Conservation (phyloP, 1,140 invertebrate genomes). For the Drosophila bocki region DNA sequence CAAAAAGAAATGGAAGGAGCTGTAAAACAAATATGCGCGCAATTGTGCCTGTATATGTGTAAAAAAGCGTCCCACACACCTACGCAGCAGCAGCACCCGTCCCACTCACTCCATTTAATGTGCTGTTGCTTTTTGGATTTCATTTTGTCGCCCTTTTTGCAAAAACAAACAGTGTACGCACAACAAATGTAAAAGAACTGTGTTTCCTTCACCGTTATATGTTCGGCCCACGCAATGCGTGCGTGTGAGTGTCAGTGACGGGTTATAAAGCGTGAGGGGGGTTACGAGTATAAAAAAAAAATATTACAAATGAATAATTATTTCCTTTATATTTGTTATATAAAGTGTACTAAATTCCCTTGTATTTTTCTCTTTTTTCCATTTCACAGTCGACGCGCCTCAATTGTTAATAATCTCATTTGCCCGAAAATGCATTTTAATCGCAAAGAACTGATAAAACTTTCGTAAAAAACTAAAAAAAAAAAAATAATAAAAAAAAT, state of each 20-base stretch:
- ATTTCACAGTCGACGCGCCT: slow-evolving; percentile 54
- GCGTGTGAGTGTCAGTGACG: slow-evolving; percentile 3
- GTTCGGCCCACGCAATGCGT: slow-evolving; percentile 28
- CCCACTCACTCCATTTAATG: slow-evolving; percentile 24
- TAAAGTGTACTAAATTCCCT: slow-evolving; percentile 32
- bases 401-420: slow-evolving; percentile 43
- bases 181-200: slow-evolving; percentile 33
- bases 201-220: slow-evolving; percentile 54
- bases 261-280: neutral
- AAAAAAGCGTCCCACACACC: slow-evolving; percentile 47
- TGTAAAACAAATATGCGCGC: slow-evolving; percentile 77
- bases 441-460: slow-evolving; percentile 33
- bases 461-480: slow-evolving; percentile 37
- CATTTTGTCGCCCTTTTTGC: slow-evolving; percentile 60
- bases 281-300: neutral
- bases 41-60: slow-evolving; percentile 72
- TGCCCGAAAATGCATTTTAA: slow-evolving; percentile 64
- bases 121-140: slow-evolving; percentile 76
- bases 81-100: slow-evolving; percentile 44
- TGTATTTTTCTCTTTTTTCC: slow-evolving; percentile 24
- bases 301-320: neutral
- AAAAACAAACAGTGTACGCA: slow-evolving; percentile 57
- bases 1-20: slow-evolving; percentile 58
- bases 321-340: neutral
- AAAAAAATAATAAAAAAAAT: slow-evolving; percentile 19